Evolutionary conservation across 2,888 invertebrate species (phyloP).

Genomic region (Catocala sponsa): DNA sequence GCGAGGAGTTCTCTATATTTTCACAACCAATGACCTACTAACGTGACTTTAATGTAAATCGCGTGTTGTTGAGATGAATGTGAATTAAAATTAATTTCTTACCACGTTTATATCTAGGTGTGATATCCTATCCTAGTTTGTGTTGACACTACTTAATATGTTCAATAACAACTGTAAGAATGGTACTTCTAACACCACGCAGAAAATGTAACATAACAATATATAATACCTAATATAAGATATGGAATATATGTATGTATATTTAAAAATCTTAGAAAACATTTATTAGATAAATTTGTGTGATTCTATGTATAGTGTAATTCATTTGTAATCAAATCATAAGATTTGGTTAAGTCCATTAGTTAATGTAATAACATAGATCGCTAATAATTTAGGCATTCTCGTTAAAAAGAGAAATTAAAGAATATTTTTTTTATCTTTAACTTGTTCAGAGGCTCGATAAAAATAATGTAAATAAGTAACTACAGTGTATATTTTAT

Average conservation of each 20-base stretch:
- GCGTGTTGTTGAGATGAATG: conserved; percentile 1
- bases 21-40: not conserved
- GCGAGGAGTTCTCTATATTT: not conserved
- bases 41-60: conserved; percentile 24
- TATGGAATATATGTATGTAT: conserved; percentile 35
- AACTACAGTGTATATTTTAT: conserved; percentile 32
- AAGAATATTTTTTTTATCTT: conserved; percentile 17
- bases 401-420: conserved; percentile 11
- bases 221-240: conserved; percentile 23
- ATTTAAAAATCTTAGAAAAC: conserved; percentile 30
- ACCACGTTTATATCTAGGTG: not conserved
- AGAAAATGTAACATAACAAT: conserved; percentile 15
- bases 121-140: not conserved
- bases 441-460: conserved; percentile 12
- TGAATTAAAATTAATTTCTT: not conserved
- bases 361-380: conserved; percentile 48
- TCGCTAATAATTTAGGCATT: conserved; percentile 28
- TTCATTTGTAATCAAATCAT: conserved; percentile 48
- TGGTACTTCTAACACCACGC: not conserved
- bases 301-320: conserved; percentile 49
- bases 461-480: conserved; percentile 38
- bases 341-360: conserved; percentile 53
- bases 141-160: not conserved
- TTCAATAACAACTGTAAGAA: not conserved
- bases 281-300: conserved; percentile 52